Conservation (phyloP, 92 coral and sea anemone species). For the Epizoanthus fatuus region DNA sequence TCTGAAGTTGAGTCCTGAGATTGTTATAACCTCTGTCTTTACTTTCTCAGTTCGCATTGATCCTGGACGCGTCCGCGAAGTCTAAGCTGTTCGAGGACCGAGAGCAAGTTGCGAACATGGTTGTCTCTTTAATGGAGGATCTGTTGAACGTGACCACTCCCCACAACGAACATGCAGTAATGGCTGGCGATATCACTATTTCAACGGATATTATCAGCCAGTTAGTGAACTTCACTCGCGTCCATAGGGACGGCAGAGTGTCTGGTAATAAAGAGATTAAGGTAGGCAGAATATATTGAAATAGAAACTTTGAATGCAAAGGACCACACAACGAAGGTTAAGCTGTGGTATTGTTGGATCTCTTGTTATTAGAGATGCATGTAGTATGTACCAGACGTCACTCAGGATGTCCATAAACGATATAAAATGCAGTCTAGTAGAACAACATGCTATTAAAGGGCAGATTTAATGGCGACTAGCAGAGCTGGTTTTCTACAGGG, state of each 20-base stretch:
- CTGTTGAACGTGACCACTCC: slow-evolving; percentile 22
- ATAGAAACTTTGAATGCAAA: too few species aligned
- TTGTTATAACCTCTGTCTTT: too few species aligned
- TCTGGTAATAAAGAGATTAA: slow-evolving; percentile 21
- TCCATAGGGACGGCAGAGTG: slow-evolving; percentile 24
- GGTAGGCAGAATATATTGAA: not conserved
- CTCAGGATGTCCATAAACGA: too few species aligned
- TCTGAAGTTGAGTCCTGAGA: too few species aligned
- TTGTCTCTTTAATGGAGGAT: slow-evolving; percentile 17
- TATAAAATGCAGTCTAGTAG: too few species aligned
- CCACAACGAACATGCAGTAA: slow-evolving; percentile 18
- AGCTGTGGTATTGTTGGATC: too few species aligned
- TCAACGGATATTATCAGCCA: slow-evolving; percentile 28
- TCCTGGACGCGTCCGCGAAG: slow-evolving; percentile 13
- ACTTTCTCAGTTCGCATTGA: slow-evolving; percentile 8
- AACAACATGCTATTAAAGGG: too few species aligned
- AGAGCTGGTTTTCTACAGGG: too few species aligned
- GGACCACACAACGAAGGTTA: not conserved
- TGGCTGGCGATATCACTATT: slow-evolving; percentile 30
- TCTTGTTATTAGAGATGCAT: too few species aligned
- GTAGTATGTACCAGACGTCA: too few species aligned
- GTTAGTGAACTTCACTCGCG: slow-evolving; percentile 28
- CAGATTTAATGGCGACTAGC: too few species aligned
- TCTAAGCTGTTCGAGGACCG: slow-evolving; percentile 8
- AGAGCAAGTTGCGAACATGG: not conserved